A percentile compares a stretch with the other conserved stretches of the same genome.
These are phyloP conservation scores for Pseudanteris insignis DNA, from an alignment of 2,888 invertebrate genomes.

Conservation along the genomic window DNA sequence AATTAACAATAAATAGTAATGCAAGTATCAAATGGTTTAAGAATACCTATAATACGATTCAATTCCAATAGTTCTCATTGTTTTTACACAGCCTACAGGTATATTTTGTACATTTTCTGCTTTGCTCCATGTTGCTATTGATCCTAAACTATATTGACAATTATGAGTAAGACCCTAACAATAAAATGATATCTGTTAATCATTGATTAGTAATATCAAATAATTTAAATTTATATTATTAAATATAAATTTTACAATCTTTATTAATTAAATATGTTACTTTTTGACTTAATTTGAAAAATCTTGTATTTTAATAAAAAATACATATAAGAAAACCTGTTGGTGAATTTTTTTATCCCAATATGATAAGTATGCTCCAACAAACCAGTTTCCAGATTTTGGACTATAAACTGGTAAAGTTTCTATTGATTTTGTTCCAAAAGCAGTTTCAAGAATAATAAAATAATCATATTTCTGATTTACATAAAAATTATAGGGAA, in stretches of 20 bases:
- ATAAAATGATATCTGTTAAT: neutral
- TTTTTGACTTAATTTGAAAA: too few relatives aligned
- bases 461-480: slow-evolving; percentile 55
- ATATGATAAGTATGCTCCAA: slow-evolving; percentile 66
- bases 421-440: slow-evolving; percentile 64
- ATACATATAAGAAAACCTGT: slow-evolving; percentile 56
- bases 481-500: slow-evolving; percentile 64
- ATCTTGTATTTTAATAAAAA: too few relatives aligned
- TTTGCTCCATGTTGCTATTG: slow-evolving; percentile 67
- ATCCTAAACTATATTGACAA: slow-evolving; percentile 68
- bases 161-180: slow-evolving; percentile 66
- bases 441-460: slow-evolving; percentile 60
- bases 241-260: too few relatives aligned
- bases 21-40: too few relatives aligned
- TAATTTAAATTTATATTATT: too few relatives aligned
- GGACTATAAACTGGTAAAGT: slow-evolving; percentile 67
- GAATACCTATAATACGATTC: slow-evolving; percentile 67
- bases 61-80: slow-evolving; percentile 60
- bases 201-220: too few relatives aligned
- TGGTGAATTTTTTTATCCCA: slow-evolving; percentile 68
- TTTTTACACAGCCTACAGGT: slow-evolving; percentile 60
- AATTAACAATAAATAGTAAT: too few relatives aligned
- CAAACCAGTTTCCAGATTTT: slow-evolving; percentile 68
- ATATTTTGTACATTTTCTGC: slow-evolving; percentile 63
- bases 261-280: too few relatives aligned